Evolutionary conservation across 2,113 vertebrate species (phyloP), one percentile per base, ranked within the genome.

Genomic region (Erinaceus europaeus): DNA sequence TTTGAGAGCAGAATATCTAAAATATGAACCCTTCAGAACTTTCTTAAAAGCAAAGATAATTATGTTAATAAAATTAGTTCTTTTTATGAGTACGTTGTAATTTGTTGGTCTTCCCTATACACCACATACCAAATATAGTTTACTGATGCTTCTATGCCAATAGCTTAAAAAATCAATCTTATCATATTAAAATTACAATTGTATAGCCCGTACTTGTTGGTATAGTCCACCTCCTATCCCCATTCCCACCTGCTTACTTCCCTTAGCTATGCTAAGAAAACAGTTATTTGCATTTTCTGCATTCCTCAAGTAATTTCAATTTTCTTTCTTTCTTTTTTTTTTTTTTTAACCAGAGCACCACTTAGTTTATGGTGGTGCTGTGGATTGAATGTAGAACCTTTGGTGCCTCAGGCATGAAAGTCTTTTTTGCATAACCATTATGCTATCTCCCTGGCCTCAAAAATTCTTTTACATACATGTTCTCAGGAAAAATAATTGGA

Each of bases 241-340:
- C 38, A 46, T 32, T 86, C 34, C 18, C 6, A 68, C 8, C 29
- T 40, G n/a, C 69, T 77, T 46, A 6, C n/a, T 84, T 78, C 50
- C 18, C 29, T 84, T 61, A 69, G 55, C 18, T 83, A 55, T 2
- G 12, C 38, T 57, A 88, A 59, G n/a, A 91, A 84, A 84, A 64
- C 6, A 59, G 6, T 36, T 65, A 55, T 44, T 62, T 90, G 8
- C 38, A 72, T 68, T 68, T 48, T 44, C 55, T 90, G 8, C 38
- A 72, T 68, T 68, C 36, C 46, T 90, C 34, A 86, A 75, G 27
- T 40, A 83, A 27, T 88, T 87, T 71, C 34, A 68, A n/a, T n/a
- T n/a, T n/a, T n/a, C n/a, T n/a, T n/a, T n/a, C n/a, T n/a, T n/a
- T n/a, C n/a, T n/a, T n/a, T n/a, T n/a, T n/a, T n/a, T n/a, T n/a